Base-by-base conservation (phyloP, 2,888 invertebrate species). In the Volucella bombylans region DNA sequence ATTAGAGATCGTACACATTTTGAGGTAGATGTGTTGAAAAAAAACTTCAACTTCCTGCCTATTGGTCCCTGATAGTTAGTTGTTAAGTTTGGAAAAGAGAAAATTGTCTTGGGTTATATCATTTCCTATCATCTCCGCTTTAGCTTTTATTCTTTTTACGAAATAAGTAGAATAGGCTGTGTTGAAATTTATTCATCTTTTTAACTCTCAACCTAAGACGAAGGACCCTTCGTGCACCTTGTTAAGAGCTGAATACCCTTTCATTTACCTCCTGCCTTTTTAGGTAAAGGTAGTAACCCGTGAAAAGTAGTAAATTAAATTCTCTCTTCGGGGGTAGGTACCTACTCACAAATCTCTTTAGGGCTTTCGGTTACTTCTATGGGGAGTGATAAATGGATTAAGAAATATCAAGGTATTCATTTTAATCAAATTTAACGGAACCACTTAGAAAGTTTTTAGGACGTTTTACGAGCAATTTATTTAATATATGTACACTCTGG, bases 231-330 rank as follows among this genome's bases (percentile, higher is more conserved):
- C 14, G 18, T 43, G 15, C 15, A 43, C 3, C 18, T 59, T 47
- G 15, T 47, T 47, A 31, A 14, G 10, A 31, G 31, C 6, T 31
- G 47, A 62, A 62, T 62, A 38, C 39, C 49, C 39, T 38, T 64
- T 64, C 49, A 39, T 64, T 64, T 15, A 38, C 39, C 64, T 64
- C 50, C 31, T 38, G 15, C 49, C 49, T 15, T 64, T 50, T 50
- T 64, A 49, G 8, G 64, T 11, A 49, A 64, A 64, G 15, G 64
- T 64, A 49, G 49, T 64, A 49, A 50, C 49, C 64, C 64, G 39
- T 64, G 49, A 8, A 64, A 49, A 64, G 64, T 15, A 64, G 64
- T 50, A 64, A 64, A 64, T 64, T 64, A 64, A 64, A 64, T 64
- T 64, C 15, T 38, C 15, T 50, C 23, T 47, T 8, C 23, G 18